phyloP scores from a whole-genome alignment of 2,888 invertebrate species.

The Hypsopygia costalis region DNA sequence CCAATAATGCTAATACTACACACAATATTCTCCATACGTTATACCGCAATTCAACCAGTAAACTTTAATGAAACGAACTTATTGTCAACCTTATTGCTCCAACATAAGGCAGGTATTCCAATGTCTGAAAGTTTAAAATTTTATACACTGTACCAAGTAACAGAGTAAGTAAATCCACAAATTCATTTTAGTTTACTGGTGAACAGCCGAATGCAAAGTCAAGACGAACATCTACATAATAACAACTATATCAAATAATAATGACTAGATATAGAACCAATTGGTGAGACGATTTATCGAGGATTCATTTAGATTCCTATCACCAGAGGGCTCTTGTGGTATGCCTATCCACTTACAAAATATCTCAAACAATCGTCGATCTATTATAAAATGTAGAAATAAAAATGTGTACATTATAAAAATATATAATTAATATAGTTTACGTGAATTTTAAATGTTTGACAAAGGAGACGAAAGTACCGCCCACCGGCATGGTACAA shows the following conservation, averaged over 20 bases:
- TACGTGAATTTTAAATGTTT: too few relatives aligned
- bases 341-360: neutral
- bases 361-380: too few relatives aligned
- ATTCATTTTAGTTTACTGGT: constrained; percentile 26
- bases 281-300: constrained; percentile 15
- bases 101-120: constrained; percentile 15
- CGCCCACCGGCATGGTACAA: too few relatives aligned
- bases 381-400: too few relatives aligned
- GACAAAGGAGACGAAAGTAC: too few relatives aligned
- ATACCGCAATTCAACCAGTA: constrained; percentile 18
- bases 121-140: constrained; percentile 10
- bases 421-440: too few relatives aligned
- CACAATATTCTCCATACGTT: constrained; percentile 20
- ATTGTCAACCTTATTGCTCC: constrained; percentile 23
- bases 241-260: constrained; percentile 50
- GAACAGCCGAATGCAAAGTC: constrained; percentile 24
- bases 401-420: too few relatives aligned
- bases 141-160: neutral
- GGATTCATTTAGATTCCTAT: constrained; percentile 16
- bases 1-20: constrained; percentile 43
- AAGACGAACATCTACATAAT: constrained; percentile 41
- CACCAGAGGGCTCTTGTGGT: constrained; percentile 3
- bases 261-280: constrained; percentile 64
- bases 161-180: neutral
- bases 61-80: constrained; percentile 24